Conservation (phyloP, 1,140 invertebrate genomes). For the Anastrepha ludens region DNA sequence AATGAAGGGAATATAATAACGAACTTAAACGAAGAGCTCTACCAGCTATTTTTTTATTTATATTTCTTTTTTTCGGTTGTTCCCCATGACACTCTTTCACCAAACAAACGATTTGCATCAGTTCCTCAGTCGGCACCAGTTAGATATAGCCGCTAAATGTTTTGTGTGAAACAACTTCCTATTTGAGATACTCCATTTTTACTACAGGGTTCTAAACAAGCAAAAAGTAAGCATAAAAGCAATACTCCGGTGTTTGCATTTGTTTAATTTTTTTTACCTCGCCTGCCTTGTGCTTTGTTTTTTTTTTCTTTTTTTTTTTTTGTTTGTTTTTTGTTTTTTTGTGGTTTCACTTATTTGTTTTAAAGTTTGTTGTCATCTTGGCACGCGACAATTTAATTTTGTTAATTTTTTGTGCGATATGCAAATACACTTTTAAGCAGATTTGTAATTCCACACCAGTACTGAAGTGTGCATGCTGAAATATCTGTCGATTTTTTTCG, state of each 20-base stretch:
- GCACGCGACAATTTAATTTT: slow-evolving; percentile 24
- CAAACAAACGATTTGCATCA: too few relatives aligned
- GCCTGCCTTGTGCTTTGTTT: neutral
- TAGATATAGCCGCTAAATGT: too few relatives aligned
- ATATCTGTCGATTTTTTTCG: neutral
- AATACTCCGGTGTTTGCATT: too few relatives aligned
- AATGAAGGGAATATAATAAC: too few relatives aligned
- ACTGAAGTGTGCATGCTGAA: neutral
- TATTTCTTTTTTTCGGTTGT: too few relatives aligned
- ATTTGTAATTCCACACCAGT: neutral
- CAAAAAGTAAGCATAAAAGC: neutral
- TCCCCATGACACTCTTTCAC: too few relatives aligned
- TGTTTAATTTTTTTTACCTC: too few relatives aligned
- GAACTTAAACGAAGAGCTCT: too few relatives aligned
- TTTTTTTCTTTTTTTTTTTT: neutral
- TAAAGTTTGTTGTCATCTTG: neutral
- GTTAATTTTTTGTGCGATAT: neutral
- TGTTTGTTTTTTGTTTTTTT: neutral
- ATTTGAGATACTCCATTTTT: too few relatives aligned
- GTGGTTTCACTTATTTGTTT: neutral
- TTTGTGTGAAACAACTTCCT: too few relatives aligned
- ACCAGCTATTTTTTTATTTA: too few relatives aligned
- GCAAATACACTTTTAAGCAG: neutral
- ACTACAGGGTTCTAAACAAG: neutral
- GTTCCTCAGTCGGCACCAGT: too few relatives aligned